phyloP scores from a whole-genome alignment of 2,888 invertebrate species.

The Athalia cordata region DNA sequence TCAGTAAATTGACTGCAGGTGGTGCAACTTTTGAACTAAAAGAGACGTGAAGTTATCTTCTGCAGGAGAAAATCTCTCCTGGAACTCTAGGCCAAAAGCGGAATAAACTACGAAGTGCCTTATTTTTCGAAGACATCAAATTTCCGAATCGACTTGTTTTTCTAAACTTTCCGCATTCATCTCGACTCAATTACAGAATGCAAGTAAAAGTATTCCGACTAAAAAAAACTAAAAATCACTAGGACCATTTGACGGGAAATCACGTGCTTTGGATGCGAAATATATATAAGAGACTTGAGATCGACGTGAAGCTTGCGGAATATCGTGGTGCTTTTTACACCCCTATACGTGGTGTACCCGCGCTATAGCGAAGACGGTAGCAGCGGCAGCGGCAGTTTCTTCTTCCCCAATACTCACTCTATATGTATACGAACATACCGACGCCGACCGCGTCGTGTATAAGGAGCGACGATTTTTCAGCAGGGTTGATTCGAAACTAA shows the following conservation, averaged over 20 bases:
- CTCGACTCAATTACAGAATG: not conserved
- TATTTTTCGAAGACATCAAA: no score
- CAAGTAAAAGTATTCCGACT: not conserved
- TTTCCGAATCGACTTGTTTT: no score
- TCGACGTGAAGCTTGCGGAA: conserved; percentile 6
- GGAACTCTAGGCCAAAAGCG: no score
- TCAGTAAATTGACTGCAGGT: no score
- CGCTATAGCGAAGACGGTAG: not conserved
- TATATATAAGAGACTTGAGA: conserved; percentile 1
- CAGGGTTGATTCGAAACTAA: conserved; percentile 38
- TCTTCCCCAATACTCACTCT: not conserved
- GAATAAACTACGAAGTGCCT: no score
- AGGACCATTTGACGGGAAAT: not conserved
- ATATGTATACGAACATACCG: not conserved
- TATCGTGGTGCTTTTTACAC: conserved; percentile 17
- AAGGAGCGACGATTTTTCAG: conserved; percentile 20
- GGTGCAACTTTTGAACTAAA: no score
- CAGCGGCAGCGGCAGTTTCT: not conserved
- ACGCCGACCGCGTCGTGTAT: not conserved
- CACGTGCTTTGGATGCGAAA: conserved; percentile 23
- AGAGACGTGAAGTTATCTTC: no score
- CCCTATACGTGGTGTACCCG: not conserved
- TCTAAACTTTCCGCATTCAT: not conserved
- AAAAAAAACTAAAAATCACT: not conserved
- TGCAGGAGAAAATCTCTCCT: no score